Base-by-base conservation (phyloP, 2,113 vertebrate species). In the Sporophila hypoxantha region DNA sequence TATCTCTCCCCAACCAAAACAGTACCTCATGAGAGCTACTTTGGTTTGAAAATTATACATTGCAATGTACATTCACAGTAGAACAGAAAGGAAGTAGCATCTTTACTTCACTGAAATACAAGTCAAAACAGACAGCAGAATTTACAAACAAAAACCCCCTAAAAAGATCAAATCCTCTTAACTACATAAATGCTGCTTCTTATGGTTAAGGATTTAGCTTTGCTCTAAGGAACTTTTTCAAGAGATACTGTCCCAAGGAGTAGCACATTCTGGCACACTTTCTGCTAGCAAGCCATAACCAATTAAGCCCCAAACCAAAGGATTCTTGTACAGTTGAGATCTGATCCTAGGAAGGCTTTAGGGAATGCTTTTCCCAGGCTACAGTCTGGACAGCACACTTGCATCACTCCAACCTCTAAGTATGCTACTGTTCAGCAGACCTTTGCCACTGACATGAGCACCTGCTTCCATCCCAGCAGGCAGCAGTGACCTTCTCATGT, bases 401-500 rank as follows among this genome's bases (percentile, higher is more conserved):
- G 14, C 64, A 75, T 20, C 47, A 6, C 68, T 52, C 17, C 62
- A 85, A 2, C 1, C 14, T 22, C 17, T 17, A 39, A 32, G 52
- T 0, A 1, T 36, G 71, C 76, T 69, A 9, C 71, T 91, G 81
- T 55, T 57, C 18, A 29, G 52, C 87, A 75, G 65, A 80, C 53
- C 80, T 91, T 39, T 62, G 65, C 36, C 83, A 60, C 29, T 46
- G 71, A 13, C 5, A 44, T 0, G 0, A 74, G 55, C 93, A 89
- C 78, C 71, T 89, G 94, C 87, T 94, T 22, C 76, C 85, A 85
- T 44, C 68, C 78, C 5, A n/a, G 56, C 60, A 67, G 56, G 87
- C 87, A 74, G 79, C 61, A 77, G 52, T 49, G 93, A 94, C 93
- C 93, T 93, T 94, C 93, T 95, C 90, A 13, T 13, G 19, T 89